Evolutionary conservation across 2,888 invertebrate genomes (phyloP).

Genomic region (Busseola fusca): DNA sequence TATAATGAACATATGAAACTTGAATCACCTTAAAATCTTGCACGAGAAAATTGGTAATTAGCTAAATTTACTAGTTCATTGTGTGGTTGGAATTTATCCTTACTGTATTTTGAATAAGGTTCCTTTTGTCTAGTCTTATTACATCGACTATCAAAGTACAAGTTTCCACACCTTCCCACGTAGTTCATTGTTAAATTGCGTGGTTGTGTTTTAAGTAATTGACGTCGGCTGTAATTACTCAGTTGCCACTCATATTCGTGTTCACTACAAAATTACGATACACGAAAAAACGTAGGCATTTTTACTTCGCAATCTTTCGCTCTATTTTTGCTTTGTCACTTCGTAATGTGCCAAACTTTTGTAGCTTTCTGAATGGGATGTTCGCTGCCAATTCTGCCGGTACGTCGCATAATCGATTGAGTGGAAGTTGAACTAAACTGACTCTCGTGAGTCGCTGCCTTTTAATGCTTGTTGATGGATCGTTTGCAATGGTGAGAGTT

Average conservation of each 20-base stretch:
- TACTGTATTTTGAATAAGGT: constrained; percentile 24
- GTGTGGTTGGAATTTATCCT: constrained; percentile 14
- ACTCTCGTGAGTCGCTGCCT: constrained; percentile 26
- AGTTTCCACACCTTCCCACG: constrained; percentile 58
- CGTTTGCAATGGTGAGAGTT: constrained; percentile 35
- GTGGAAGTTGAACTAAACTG: constrained; percentile 47
- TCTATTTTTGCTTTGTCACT: constrained; percentile 46
- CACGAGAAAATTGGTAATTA: constrained; percentile 26
- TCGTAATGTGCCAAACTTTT: constrained; percentile 50
- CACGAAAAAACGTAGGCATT: constrained; percentile 16
- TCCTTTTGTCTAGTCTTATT: constrained; percentile 18
- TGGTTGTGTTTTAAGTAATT: constrained; percentile 74
- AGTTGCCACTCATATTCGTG: constrained; percentile 55
- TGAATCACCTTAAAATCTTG: constrained; percentile 22
- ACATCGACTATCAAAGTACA: constrained; percentile 6
- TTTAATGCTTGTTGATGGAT: constrained; percentile 45
- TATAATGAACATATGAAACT: constrained; percentile 16
- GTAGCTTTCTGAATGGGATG: constrained; percentile 44
- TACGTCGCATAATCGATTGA: constrained; percentile 49
- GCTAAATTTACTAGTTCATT: constrained; percentile 14
- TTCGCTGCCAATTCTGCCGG: constrained; percentile 47
- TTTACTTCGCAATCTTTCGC: constrained; percentile 20
- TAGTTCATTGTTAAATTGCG: constrained; percentile 76
- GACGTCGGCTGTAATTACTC: constrained; percentile 72
- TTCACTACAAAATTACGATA: constrained; percentile 32